A percentile compares a stretch with the other conserved stretches of the same genome.
Evolutionary conservation across 2,113 vertebrate genomes (phyloP).

Genomic region (Hypanus sabinus): DNA sequence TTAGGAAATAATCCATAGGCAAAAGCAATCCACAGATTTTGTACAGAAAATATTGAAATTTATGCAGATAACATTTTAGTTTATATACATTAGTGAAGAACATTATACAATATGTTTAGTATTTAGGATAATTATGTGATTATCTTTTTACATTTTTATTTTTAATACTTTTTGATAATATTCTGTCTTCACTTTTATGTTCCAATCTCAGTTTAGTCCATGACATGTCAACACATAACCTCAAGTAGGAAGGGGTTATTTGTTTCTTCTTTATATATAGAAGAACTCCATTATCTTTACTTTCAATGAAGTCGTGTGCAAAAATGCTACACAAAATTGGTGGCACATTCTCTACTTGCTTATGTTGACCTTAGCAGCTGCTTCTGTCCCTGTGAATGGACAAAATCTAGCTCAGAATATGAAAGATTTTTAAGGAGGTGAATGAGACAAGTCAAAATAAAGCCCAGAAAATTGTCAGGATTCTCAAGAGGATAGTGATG

Average conservation of each 20-base stretch:
- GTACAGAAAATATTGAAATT: not conserved
- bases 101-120: not conserved
- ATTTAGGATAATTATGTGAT: not conserved
- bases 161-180: not conserved
- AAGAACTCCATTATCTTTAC: not conserved
- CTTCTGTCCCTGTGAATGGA: not conserved
- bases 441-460: not conserved
- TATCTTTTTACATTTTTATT: not conserved
- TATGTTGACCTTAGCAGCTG: not conserved
- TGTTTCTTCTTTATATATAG: not conserved
- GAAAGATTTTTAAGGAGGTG: too few species aligned
- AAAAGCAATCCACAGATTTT: not conserved
- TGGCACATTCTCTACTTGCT: not conserved
- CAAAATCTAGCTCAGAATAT: not conserved
- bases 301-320: not conserved
- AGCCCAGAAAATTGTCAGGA: not conserved
- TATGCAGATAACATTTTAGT: not conserved
- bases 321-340: not conserved
- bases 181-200: not conserved
- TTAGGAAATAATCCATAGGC: not conserved
- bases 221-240: not conserved
- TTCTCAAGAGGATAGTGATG: not conserved
- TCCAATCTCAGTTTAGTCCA: not conserved
- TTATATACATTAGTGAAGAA: not conserved
- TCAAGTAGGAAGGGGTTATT: not conserved